Evolutionary conservation across 2,888 invertebrate species (phyloP).

Genomic region (Augochlorella aurata): DNA sequence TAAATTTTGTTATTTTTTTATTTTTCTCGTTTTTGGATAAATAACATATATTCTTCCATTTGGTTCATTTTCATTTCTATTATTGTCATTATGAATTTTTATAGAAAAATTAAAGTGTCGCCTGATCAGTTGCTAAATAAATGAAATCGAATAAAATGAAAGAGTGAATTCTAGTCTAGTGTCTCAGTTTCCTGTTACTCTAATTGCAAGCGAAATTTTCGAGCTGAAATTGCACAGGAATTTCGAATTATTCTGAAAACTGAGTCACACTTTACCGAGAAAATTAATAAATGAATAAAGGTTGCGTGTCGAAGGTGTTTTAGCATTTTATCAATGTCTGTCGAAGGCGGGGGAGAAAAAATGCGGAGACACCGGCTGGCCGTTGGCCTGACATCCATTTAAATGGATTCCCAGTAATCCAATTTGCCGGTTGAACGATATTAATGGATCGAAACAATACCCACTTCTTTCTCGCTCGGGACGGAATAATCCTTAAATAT

Average conservation of each 20-base stretch:
- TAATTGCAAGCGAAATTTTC: neutral
- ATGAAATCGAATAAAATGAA: too few relatives aligned
- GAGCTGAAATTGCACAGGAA: neutral
- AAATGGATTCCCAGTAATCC: conserved; percentile 75
- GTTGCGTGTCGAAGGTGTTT: neutral
- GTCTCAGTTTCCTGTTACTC: neutral
- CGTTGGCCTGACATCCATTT: conserved; percentile 60
- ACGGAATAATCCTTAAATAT: conserved; percentile 74
- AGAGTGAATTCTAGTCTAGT: too few relatives aligned
- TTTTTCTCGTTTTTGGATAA: too few relatives aligned
- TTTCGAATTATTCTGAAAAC: neutral
- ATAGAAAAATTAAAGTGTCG: too few relatives aligned
- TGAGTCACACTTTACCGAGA: neutral
- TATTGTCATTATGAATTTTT: too few relatives aligned
- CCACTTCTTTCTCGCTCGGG: conserved; percentile 60
- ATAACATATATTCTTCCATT: too few relatives aligned
- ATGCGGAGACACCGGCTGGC: conserved; percentile 42
- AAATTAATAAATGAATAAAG: neutral
- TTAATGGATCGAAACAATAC: conserved; percentile 73
- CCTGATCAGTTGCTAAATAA: too few relatives aligned
- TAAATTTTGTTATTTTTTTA: too few relatives aligned
- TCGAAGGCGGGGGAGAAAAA: conserved; percentile 36
- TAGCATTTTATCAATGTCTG: neutral
- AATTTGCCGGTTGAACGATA: conserved; percentile 74
- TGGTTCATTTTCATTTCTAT: too few relatives aligned